Evolutionary conservation across 2,113 vertebrate genomes (phyloP).

Genomic region (Chaetorhynchus papuensis): DNA sequence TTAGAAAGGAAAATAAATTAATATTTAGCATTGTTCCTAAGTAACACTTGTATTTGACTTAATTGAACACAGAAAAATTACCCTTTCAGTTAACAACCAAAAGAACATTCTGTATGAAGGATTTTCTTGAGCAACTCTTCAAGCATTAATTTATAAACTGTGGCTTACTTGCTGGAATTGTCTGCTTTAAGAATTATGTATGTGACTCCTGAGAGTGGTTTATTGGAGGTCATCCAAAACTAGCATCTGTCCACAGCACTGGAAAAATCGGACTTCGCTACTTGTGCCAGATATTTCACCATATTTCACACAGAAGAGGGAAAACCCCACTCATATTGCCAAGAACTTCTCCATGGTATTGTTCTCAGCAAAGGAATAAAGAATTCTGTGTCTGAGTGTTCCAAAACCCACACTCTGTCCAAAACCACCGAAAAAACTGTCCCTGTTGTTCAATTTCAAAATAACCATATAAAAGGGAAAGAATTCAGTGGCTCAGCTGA

Average conservation of each 20-base stretch:
- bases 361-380: background rate
- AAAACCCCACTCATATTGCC: background rate
- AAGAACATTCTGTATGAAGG: background rate
- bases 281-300: background rate
- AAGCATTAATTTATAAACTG: background rate
- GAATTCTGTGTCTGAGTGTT: background rate
- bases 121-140: background rate
- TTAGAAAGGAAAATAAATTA: background rate
- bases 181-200: background rate
- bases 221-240: background rate
- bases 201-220: background rate
- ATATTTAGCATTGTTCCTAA: background rate
- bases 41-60: background rate
- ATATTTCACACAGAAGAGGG: background rate
- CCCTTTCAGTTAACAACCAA: background rate
- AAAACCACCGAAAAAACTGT: background rate
- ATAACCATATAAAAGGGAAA: background rate
- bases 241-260: background rate
- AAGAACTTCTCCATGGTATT: background rate
- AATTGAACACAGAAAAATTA: background rate
- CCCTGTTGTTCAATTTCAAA: background rate
- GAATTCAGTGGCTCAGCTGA: background rate
- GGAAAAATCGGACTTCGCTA: background rate
- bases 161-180: background rate
- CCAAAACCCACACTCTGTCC: background rate